Evolutionary conservation across 1,140 invertebrate genomes (phyloP).

Genomic region (Pygmarrhopalites habei): DNA sequence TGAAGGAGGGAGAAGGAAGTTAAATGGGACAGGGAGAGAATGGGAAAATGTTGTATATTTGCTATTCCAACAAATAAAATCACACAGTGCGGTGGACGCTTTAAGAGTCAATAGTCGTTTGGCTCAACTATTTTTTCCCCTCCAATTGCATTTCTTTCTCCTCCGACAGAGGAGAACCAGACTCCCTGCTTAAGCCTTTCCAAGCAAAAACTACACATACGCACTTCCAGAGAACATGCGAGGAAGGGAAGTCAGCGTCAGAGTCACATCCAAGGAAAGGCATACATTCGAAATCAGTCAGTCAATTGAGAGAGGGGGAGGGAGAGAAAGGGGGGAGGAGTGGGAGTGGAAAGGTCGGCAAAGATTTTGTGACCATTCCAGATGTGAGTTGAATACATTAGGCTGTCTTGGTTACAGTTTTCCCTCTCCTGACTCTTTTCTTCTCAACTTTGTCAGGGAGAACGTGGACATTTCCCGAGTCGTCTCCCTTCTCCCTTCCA

Average conservation of each 20-base stretch:
- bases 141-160: too few species aligned
- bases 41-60: too few species aligned
- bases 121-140: neutral
- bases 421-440: too few species aligned
- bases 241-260: too few species aligned
- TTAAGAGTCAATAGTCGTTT: slow-evolving; percentile 8
- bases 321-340: too few species aligned
- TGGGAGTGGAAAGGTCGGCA: slow-evolving; percentile 28
- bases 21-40: neutral
- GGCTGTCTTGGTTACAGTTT: too few species aligned
- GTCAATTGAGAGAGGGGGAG: slow-evolving; percentile 36
- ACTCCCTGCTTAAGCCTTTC: neutral
- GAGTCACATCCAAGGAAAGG: neutral
- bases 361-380: slow-evolving; percentile 35
- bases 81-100: neutral
- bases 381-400: slow-evolving; percentile 37
- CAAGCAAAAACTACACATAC: neutral
- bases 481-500: too few species aligned
- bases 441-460: too few species aligned
- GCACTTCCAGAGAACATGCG: too few species aligned
- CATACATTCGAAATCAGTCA: slow-evolving; percentile 19
- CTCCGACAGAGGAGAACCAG: neutral
- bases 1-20: neutral
- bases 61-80: neutral
- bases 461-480: too few species aligned